Base-by-base conservation (phyloP, 2,797 vertebrate species). In the Phoxinus dragarum region DNA sequence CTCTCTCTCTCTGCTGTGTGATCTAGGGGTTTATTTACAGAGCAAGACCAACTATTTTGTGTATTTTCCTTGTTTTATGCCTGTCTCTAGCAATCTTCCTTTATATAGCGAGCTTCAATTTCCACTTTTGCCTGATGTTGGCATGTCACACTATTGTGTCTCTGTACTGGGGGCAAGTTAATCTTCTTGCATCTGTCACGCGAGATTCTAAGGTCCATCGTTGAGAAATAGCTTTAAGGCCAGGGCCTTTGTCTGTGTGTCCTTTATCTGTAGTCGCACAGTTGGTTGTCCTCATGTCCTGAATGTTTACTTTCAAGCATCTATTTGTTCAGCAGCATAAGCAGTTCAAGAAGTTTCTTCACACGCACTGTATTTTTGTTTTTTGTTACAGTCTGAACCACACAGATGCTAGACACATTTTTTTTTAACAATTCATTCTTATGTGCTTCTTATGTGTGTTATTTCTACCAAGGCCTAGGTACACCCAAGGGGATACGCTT, bases 401-500 rank as follows among this genome's bases (percentile, higher is more conserved):
- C 27, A 27, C 27, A 27, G 27, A 27, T 27, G 64, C 23, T 21
- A 75, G 49, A 76, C 74, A 80, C 49, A 42, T 44, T 47, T 34
- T 84, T 23, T 44, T 82, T 76, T 90, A 69, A 86, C 54, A 4
- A n/a, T 84, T 54, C 49, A 36, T 52, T 44, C 27, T 80, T 66
- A 14, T 86, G 14, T 86, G 27, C 80, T 85, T 68, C 31, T 74
- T 90, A 11, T 88, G 42, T 88, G 64, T 89, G 31, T 81, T 80
- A 14, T 90, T 61, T 42, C 84, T 40, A 85, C 16, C 34, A 93
- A 99, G 98, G 94, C 54, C 91, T 99, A 90, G 97, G 97, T 47
- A 92, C 96, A 86, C 98, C 97, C 1, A 97, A 96, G 89, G 97
- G 96, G 61, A 94, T 99, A 74, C 92, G 93, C 10, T 98, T 99